phyloP scores from a whole-genome alignment of 2,888 invertebrate species.

The Deilephila elpenor region DNA sequence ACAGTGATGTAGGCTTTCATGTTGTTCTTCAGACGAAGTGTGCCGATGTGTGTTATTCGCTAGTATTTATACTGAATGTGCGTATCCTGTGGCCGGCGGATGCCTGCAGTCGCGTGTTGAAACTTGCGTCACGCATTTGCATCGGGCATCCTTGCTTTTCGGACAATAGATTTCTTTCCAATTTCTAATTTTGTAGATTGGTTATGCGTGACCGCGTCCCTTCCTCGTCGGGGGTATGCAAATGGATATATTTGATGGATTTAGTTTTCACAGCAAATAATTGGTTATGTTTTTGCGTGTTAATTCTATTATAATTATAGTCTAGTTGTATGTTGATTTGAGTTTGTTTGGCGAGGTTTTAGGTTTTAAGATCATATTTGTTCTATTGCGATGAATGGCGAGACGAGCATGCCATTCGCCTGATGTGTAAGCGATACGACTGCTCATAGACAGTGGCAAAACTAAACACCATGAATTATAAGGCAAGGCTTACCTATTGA shows the following conservation, averaged over 20 bases:
- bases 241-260: background rate
- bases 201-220: background rate
- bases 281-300: too few species aligned
- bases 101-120: slow-evolving; percentile 10
- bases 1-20: slow-evolving; percentile 77
- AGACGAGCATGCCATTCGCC: too few species aligned
- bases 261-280: too few species aligned
- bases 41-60: slow-evolving; percentile 35
- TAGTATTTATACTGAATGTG: slow-evolving; percentile 38
- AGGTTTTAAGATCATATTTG: too few species aligned
- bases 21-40: slow-evolving; percentile 71
- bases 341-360: too few species aligned
- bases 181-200: background rate
- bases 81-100: background rate
- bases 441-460: too few species aligned
- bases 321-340: too few species aligned
- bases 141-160: slow-evolving; percentile 48
- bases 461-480: too few species aligned
- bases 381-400: too few species aligned
- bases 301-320: too few species aligned
- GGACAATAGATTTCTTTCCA: slow-evolving; percentile 20
- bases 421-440: too few species aligned
- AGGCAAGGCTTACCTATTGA: too few species aligned
- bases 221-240: slow-evolving; percentile 1
- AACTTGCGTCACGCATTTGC: slow-evolving; percentile 48